Evolutionary conservation across 1,140 invertebrate genomes (phyloP), one percentile per base, ranked within the genome.

Genomic region (Panagrolaimus sp.): DNA sequence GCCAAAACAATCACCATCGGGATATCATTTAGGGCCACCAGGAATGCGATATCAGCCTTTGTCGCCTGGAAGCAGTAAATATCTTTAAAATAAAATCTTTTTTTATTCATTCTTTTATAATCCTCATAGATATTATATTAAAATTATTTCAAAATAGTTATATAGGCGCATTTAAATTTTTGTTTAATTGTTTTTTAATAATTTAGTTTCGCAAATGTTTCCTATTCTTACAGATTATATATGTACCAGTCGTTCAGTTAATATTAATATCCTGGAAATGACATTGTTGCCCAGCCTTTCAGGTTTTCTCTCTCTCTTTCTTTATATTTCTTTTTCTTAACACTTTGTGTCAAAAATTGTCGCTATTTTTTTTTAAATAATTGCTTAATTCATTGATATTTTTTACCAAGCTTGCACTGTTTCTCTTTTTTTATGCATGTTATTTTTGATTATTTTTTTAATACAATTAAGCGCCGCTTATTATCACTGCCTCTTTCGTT

Each of bases 221-320:
- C 27, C 47, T 57, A 25, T 57, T n/a, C 27, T 20, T 20, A 57
- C 13, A 20, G 20, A 57, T 16, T 57, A 57, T 25, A 25, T 57
- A 57, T 57, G n/a, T n/a, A n/a, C n/a, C 51, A 20, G 20, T 20
- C n/a, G 51, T 57, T 57, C 51, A 57, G 51, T 57, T 57, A 57
- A 25, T 57, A 57, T 57, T 57, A 38, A 38, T n/a, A n/a, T 38
- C 31, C 31, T 38, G 31, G 31, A 38, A 38, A 38, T 38, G 51
- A 20, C 20, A 57, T n/a, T 57, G 51, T 57, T 57, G 51, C 27
- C 27, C n/a, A 20, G 51, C 27, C 51, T 57, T 57, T 57, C 51
- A 57, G 51, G 51, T 57, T 14, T 25, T 25, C 20, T 27, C n/a
- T n/a, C n/a, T n/a, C n/a, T n/a, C n/a, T n/a, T n/a, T n/a, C n/a